Conservation (phyloP, 2,113 vertebrate species). For the Gadus chalcogrammus region DNA sequence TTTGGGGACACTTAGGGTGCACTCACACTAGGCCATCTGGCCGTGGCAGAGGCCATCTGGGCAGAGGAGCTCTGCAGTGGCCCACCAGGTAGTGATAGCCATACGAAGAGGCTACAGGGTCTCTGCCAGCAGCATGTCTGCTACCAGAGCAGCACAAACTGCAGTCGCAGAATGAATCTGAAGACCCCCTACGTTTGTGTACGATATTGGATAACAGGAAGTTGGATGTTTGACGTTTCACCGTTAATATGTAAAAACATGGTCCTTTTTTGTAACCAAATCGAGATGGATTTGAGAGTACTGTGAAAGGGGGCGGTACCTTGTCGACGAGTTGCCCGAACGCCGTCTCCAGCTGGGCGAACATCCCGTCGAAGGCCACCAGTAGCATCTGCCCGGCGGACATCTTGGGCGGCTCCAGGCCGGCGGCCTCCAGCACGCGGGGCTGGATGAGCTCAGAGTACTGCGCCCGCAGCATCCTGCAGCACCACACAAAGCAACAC, state of each 20-base stretch:
- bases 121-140: too few species aligned
- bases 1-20: too few species aligned
- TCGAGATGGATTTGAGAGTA: background rate
- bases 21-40: too few species aligned
- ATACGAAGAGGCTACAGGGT: too few species aligned
- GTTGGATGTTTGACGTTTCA: background rate
- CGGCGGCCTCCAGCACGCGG: conserved; percentile 77
- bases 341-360: conserved; percentile 93
- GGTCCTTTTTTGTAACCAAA: background rate
- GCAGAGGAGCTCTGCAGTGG: too few species aligned
- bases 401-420: conserved; percentile 97
- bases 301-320: conserved; percentile 67
- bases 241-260: background rate
- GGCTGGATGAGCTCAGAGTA: conserved; percentile 97
- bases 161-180: too few species aligned
- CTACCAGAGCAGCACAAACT: too few species aligned
- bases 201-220: too few species aligned
- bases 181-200: too few species aligned
- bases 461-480: conserved; percentile 87
- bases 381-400: conserved; percentile 96
- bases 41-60: too few species aligned
- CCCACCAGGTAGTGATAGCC: too few species aligned
- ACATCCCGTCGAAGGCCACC: conserved; percentile 99
- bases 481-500: background rate
- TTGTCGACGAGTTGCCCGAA: conserved; percentile 94